Evolutionary conservation across 2,113 vertebrate species (phyloP).

Genomic region (Apodemus sylvaticus): DNA sequence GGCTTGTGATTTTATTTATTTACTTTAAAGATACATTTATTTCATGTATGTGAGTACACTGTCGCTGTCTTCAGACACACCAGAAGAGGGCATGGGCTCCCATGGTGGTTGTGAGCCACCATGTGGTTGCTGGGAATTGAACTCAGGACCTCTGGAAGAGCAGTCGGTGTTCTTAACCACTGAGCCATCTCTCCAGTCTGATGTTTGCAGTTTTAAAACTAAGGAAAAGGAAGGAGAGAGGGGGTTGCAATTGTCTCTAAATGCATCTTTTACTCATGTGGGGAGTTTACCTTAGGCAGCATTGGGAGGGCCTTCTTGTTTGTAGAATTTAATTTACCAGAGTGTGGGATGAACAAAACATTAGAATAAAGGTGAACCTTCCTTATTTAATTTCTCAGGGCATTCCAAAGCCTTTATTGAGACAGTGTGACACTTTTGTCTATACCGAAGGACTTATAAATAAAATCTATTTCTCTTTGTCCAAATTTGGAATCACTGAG

Average conservation of each 20-base stretch:
- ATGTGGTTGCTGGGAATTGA: no score
- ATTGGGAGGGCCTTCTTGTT: background rate
- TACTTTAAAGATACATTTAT: no score
- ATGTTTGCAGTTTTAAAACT: no score
- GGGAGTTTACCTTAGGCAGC: background rate
- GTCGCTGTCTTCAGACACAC: no score
- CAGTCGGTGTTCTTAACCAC: no score
- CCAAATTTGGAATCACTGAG: background rate
- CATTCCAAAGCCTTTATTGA: background rate
- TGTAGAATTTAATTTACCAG: constrained; percentile 6
- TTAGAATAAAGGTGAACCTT: background rate
- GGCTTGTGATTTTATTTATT: background rate
- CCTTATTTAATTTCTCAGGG: constrained; percentile 18
- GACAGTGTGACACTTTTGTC: background rate
- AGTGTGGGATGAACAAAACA: background rate
- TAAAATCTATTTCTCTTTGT: constrained; percentile 1
- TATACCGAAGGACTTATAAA: background rate
- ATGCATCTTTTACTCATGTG: background rate
- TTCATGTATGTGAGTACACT: no score
- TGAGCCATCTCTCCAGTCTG: no score
- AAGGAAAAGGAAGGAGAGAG: background rate
- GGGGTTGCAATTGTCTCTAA: background rate
- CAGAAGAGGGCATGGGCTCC: no score
- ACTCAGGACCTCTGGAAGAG: no score
- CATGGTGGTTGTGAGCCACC: no score